Base-by-base conservation (phyloP, 2,888 invertebrate genomes). In the Hipparchia semele region DNA sequence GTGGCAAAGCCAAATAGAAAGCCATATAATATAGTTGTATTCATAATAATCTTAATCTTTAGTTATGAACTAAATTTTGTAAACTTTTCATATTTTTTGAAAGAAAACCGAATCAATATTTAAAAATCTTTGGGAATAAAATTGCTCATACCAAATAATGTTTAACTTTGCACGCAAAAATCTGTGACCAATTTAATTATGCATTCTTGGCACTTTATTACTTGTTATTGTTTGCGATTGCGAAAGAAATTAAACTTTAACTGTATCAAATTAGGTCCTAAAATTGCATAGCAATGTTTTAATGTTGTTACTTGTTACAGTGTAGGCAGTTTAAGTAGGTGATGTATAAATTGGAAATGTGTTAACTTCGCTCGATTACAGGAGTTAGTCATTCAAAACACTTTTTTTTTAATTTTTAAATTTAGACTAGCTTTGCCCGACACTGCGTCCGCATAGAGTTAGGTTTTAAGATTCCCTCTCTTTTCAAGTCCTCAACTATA, bases 141-240 rank as follows among this genome's bases (percentile, higher is more conserved):
- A 53, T 53, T 64, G 10, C 49, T 23, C 2, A n/a, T 8, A 13
- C 13, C n/a, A 13, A 9, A 10, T 12, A 64, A 7, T 53, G 7
- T 23, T 65, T 12, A 23, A 33, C 13, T 53, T 53, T 51, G 64
- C 51, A 33, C 33, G 33, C 65, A 33, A 33, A 13, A 51, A 23
- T 64, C 65, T 33, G 53, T 53, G 33, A 65, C 65, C 33, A 12
- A 65, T 53, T 65, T 65, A 65, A 65, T 53, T 33, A 53, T 33
- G 65, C 65, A 51, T 12, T 12, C 33, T 33, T 10, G 23, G 51
- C 65, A 65, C 2, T 33, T 64, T 65, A 53, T 33, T 10, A 65
- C 51, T 65, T 65, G 65, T 65, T 65, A 65, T 65, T 33, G 51
- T 65, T 23, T 65, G 12, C 12, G 53, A 33, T 65, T 65, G 65